These are phyloP conservation scores for Entomobrya multifasciata DNA, from an alignment of 2,888 invertebrate genomes.

Conservation along the genomic window DNA sequence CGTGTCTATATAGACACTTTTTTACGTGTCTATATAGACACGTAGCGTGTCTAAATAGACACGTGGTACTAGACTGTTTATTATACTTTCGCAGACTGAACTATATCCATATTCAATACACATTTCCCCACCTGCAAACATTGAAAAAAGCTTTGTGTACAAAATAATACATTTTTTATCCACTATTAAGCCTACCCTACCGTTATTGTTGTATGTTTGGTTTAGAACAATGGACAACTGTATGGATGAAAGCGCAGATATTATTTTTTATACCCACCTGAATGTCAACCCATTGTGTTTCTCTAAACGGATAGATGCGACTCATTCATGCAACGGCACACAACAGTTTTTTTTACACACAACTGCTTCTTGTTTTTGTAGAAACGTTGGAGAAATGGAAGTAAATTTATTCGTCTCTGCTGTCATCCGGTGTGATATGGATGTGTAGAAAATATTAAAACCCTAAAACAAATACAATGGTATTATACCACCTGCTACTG, in stretches of 20 bases:
- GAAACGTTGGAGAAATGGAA: not conserved
- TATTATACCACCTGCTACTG: not conserved
- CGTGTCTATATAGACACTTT: too few relatives aligned
- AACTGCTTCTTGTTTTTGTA: conserved; percentile 17
- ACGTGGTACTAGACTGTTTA: too few relatives aligned
- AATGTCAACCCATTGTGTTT: conserved; percentile 59
- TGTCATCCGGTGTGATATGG: conserved; percentile 14
- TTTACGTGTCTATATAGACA: too few relatives aligned
- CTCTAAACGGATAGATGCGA: conserved; percentile 52
- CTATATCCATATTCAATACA: conserved; percentile 42
- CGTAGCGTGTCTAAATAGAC: too few relatives aligned
- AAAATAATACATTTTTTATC: conserved; percentile 11
- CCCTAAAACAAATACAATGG: too few relatives aligned
- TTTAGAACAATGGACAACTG: conserved; percentile 48
- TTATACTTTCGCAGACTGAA: conserved; percentile 38
- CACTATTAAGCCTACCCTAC: not conserved
- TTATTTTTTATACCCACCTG: conserved; percentile 47
- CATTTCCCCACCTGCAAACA: conserved; percentile 17
- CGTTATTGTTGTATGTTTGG: conserved; percentile 32
- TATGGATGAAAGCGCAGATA: conserved; percentile 45
- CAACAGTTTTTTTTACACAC: not conserved
- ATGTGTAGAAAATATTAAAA: not conserved
- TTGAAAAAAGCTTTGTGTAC: conserved; percentile 2
- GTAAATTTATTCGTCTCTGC: conserved; percentile 37
- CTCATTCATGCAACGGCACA: conserved; percentile 69